Evolutionary conservation across 2,797 vertebrate genomes (phyloP).

Genomic region (Liparis tanakae): DNA sequence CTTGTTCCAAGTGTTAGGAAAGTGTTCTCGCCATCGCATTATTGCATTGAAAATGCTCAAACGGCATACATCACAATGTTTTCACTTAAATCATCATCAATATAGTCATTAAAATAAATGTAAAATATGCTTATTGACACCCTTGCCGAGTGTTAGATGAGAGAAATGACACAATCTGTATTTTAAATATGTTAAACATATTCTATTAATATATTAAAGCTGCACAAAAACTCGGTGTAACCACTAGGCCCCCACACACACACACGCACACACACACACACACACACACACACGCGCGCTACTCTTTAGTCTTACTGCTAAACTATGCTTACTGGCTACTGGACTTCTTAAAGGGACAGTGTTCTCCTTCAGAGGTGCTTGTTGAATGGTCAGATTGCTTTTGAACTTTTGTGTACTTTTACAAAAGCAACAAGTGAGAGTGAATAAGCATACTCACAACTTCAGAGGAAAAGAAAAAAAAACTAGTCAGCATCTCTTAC

Average conservation of each 20-base stretch:
- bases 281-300: too few species aligned
- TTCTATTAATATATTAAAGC: too few species aligned
- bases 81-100: background rate
- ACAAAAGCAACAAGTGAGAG: background rate
- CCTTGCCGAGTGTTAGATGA: background rate
- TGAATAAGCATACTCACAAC: background rate
- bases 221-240: background rate
- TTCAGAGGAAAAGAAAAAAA: background rate
- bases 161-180: background rate
- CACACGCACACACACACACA: too few species aligned
- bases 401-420: background rate
- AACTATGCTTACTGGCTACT: constrained; percentile 1
- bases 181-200: background rate
- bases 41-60: background rate
- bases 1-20: background rate
- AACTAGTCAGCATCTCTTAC: background rate
- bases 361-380: background rate
- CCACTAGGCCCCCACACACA: too few species aligned
- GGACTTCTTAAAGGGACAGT: background rate
- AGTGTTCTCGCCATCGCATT: background rate
- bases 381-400: too few species aligned
- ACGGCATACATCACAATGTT: background rate
- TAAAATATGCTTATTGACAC: background rate
- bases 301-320: background rate
- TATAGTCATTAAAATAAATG: background rate